phyloP scores from a whole-genome alignment of 2,888 invertebrate species.

The Alentia gelatinosa region DNA sequence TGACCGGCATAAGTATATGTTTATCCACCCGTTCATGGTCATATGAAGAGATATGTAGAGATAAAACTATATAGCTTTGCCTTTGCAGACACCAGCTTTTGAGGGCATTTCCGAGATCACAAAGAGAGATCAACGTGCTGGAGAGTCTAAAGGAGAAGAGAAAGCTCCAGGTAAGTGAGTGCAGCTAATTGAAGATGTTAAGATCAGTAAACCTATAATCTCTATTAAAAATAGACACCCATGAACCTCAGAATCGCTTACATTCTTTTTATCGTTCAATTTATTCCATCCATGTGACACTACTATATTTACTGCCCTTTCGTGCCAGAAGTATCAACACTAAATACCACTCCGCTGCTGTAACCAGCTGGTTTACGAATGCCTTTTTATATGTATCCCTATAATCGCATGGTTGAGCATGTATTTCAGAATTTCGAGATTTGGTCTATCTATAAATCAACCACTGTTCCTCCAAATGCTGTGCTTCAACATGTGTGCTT shows the following conservation, averaged over 20 bases:
- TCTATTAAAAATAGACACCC: neutral
- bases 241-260: neutral
- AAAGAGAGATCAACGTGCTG: neutral
- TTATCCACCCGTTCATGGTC: too few relatives aligned
- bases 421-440: too few relatives aligned
- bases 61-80: too few relatives aligned
- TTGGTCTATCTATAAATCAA: too few relatives aligned
- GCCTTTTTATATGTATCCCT: too few relatives aligned
- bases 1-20: too few relatives aligned
- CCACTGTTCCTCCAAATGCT: too few relatives aligned
- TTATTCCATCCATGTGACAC: neutral
- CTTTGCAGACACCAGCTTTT: constrained; percentile 22
- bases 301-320: neutral
- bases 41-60: too few relatives aligned
- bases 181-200: neutral
- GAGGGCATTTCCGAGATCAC: neutral
- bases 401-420: too few relatives aligned
- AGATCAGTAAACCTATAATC: neutral
- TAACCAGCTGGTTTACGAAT: neutral
- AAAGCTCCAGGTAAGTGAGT: neutral
- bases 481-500: too few relatives aligned
- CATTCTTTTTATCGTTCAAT: neutral
- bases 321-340: neutral
- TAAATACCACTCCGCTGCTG: neutral
- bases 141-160: constrained; percentile 7